Evolutionary conservation across 2,113 vertebrate genomes (phyloP).

Genomic region (Phaetusa simplex): DNA sequence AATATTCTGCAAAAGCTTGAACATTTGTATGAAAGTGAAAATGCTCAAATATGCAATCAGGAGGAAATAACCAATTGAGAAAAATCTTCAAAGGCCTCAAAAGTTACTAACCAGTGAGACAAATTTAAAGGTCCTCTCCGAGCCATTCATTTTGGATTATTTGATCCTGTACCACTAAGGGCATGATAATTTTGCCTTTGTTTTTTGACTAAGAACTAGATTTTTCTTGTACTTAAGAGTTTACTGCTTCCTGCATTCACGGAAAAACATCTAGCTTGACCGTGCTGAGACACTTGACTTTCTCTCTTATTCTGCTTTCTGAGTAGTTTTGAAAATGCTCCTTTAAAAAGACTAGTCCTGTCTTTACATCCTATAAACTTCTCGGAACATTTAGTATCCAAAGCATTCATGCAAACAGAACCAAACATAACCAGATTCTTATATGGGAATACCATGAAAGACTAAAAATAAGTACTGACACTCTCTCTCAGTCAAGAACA

Average conservation of each 20-base stretch:
- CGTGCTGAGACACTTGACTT: background rate
- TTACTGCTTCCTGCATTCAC: background rate
- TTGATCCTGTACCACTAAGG: background rate
- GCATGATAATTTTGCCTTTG: background rate
- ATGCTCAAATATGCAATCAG: background rate
- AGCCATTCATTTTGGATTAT: background rate
- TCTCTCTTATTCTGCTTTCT: background rate
- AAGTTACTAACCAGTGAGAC: background rate
- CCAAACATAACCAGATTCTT: background rate
- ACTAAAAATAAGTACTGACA: background rate
- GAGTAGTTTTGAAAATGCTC: background rate
- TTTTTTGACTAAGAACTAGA: background rate
- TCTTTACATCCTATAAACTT: background rate
- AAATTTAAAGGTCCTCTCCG: background rate
- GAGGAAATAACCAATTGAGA: background rate
- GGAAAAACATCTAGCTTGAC: background rate
- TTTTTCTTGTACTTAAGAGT: background rate
- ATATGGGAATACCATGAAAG: background rate
- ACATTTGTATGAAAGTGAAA: background rate
- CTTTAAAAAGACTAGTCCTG: background rate
- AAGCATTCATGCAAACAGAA: background rate
- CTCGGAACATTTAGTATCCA: background rate
- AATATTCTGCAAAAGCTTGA: background rate
- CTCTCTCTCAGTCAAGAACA: background rate
- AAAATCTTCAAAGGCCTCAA: background rate